Percentiles rank a stretch among this genome's conserved stretches.
phyloP scores from a whole-genome alignment of 1,140 invertebrate genomes.

The Monochamus saltuarius region DNA sequence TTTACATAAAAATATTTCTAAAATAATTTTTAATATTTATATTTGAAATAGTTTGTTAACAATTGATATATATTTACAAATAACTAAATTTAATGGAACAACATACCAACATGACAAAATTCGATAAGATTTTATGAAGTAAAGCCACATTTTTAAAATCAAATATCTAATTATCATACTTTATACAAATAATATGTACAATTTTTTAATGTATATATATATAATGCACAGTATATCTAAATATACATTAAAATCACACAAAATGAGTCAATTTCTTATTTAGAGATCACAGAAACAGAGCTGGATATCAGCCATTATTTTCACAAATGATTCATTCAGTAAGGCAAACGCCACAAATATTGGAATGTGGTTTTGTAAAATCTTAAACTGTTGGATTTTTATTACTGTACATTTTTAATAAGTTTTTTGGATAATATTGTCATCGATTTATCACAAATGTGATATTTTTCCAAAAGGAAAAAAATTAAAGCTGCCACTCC shows the following conservation, averaged over 20 bases:
- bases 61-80: conserved; percentile 24
- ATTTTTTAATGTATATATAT: conserved; percentile 24
- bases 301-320: conserved; percentile 40
- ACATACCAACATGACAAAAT: conserved; percentile 28
- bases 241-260: conserved; percentile 43
- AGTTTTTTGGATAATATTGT: conserved; percentile 30
- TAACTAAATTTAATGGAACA: conserved; percentile 24
- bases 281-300: conserved; percentile 52
- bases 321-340: conserved; percentile 9
- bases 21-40: no score
- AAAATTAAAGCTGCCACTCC: conserved; percentile 37
- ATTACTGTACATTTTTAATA: conserved; percentile 1
- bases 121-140: conserved; percentile 24
- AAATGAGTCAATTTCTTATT: conserved; percentile 48
- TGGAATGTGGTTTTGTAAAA: conserved; percentile 19
- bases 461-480: conserved; percentile 16
- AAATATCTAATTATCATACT: conserved; percentile 24
- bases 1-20: no score
- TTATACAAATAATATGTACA: conserved; percentile 27
- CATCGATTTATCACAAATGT: conserved; percentile 26
- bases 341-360: conserved; percentile 16
- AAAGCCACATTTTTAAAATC: conserved; percentile 18
- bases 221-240: conserved; percentile 24
- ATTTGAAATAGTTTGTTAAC: no score
- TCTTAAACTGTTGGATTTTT: conserved; percentile 1